A percentile compares a stretch with the other conserved stretches of the same genome.
Conservation (phyloP, 2,888 invertebrate genomes). For the Lycocerus yunnanus region DNA sequence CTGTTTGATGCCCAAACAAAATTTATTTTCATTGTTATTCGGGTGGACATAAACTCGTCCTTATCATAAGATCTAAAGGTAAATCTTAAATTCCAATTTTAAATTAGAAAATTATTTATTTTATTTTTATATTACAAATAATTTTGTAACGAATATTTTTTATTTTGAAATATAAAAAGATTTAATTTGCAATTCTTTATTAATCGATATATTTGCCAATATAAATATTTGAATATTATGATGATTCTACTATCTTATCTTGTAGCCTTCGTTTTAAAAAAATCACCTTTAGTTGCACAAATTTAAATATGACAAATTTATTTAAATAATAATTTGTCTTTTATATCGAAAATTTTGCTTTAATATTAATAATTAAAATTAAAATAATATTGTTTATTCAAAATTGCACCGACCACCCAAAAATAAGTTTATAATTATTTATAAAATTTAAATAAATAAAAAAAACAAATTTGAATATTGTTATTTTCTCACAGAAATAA, state of each 20-base stretch:
- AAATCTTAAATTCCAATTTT: not conserved
- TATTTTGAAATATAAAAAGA: not conserved
- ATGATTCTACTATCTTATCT: not conserved
- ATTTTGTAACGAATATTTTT: too few relatives aligned
- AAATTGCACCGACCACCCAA: not conserved
- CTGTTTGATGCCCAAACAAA: not conserved
- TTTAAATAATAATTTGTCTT: too few relatives aligned
- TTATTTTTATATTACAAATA: not conserved
- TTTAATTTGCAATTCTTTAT: not conserved
- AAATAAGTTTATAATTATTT: not conserved
- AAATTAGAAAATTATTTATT: not conserved
- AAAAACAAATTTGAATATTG: not conserved
- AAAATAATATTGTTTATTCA: too few relatives aligned
- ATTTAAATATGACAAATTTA: not conserved
- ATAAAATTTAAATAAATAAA: not conserved
- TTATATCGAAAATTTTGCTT: too few relatives aligned
- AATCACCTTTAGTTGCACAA: not conserved
- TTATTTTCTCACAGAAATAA: not conserved
- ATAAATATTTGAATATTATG: not conserved
- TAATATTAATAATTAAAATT: too few relatives aligned
- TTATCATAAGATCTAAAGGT: not conserved
- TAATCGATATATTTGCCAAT: not conserved
- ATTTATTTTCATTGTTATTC: slow-evolving; percentile 3
- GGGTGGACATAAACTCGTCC: slow-evolving; percentile 4
- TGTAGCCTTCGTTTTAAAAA: not conserved